phyloP scores from a whole-genome alignment of 2,113 vertebrate species.

The Cephalophus harveyi region DNA sequence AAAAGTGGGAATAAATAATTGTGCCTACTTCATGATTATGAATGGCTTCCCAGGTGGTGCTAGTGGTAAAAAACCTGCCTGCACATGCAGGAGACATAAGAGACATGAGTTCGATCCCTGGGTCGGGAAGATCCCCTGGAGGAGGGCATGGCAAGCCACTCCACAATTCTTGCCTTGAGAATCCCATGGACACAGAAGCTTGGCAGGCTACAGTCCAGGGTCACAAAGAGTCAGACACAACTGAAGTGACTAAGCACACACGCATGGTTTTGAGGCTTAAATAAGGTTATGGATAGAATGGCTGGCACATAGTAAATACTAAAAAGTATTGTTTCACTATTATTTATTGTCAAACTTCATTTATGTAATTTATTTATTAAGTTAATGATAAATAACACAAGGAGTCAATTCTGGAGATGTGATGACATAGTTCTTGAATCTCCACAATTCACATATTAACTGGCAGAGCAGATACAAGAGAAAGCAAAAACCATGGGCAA shows the following conservation, averaged over 20 bases:
- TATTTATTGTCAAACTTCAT: not conserved
- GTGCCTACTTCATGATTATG: not conserved
- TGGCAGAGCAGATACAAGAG: not conserved
- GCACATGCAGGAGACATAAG: not conserved
- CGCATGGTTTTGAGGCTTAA: rapidly evolving
- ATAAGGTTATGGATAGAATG: too few relatives aligned
- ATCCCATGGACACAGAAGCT: not conserved
- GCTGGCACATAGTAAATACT: not conserved
- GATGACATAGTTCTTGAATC: not conserved
- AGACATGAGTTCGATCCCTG: rapidly evolving
- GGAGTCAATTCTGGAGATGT: not conserved
- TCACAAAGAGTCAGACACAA: not conserved
- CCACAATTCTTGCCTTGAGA: not conserved
- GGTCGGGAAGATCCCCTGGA: not conserved
- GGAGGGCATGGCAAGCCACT: not conserved
- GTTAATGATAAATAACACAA: too few relatives aligned
- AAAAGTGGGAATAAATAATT: not conserved
- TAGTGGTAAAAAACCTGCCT: not conserved
- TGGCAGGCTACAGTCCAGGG: not conserved
- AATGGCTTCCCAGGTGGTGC: not conserved
- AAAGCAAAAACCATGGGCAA: not conserved
- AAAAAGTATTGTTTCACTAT: not conserved
- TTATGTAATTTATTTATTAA: not conserved
- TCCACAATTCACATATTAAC: not conserved
- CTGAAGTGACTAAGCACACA: not conserved